Percentiles rank a stretch among this genome's conserved stretches.
Conservation (phyloP, 2,113 vertebrate genomes). For the Macaca fascicularis region T2T-MFA8v1.1 NC_088390.1:61202001-61202500, state of each 20-base stretch:
- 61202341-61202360: conserved; percentile 27
- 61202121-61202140: conserved; percentile 24
- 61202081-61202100: conserved; percentile 24
- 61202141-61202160: conserved; percentile 40
- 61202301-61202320: not conserved
- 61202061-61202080: conserved; percentile 48
- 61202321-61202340: conserved; percentile 9
- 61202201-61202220: conserved; percentile 51
- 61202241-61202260: conserved; percentile 39
- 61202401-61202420: not conserved
- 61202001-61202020: conserved; percentile 62
- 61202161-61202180: conserved; percentile 40
- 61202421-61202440: not conserved
- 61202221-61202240: conserved; percentile 50
- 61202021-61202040: conserved; percentile 66
- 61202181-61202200: conserved; percentile 55
- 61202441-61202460: conserved; percentile 28
- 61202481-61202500: not conserved
- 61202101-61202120: conserved; percentile 28
- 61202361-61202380: conserved; percentile 24
- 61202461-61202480: conserved; percentile 24
- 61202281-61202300: conserved; percentile 1
- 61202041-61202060: conserved; percentile 44
- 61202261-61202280: conserved; percentile 1
- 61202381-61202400: not conserved